These are phyloP conservation scores for Orientallactaga bullata DNA, from an alignment of 2,113 vertebrate species.

Conservation along the genomic window DNA sequence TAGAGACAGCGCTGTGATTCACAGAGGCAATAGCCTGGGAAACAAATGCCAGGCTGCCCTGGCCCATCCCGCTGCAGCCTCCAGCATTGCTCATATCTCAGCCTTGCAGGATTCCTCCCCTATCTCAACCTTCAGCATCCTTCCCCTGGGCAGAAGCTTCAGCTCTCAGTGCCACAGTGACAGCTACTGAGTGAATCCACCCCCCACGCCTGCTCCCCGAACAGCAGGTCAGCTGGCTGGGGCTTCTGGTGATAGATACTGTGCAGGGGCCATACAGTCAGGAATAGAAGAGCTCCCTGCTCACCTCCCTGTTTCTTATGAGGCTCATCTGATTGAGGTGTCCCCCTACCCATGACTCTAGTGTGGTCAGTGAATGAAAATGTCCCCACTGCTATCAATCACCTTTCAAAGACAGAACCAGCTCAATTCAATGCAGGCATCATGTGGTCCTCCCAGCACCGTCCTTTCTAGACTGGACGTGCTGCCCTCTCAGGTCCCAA, in stretches of 20 bases:
- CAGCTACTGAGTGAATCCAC: conserved; percentile 58
- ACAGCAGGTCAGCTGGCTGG: conserved; percentile 15
- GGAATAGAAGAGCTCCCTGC: too few species aligned
- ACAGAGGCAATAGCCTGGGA: conserved; percentile 1
- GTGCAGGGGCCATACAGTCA: background rate
- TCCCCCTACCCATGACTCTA: background rate
- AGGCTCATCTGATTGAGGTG: background rate
- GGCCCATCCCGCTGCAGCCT: conserved; percentile 10
- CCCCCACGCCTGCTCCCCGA: conserved; percentile 52
- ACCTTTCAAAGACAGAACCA: background rate
- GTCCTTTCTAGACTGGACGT: background rate
- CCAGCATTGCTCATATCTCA: background rate
- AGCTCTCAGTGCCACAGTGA: conserved; percentile 52
- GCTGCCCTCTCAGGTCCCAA: background rate
- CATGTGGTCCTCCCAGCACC: fast-evolving
- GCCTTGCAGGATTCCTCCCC: conserved; percentile 11
- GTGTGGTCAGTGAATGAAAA: background rate
- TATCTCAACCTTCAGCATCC: conserved; percentile 16
- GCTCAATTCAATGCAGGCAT: background rate
- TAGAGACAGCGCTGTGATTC: conserved; percentile 59
- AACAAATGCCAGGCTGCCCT: conserved; percentile 58
- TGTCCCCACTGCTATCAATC: background rate
- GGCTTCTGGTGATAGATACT: background rate
- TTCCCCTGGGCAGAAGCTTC: background rate
- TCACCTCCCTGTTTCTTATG: background rate